These are phyloP conservation scores for Esox lucius DNA, from an alignment of 2,797 vertebrate species.

Conservation along the genomic window DNA sequence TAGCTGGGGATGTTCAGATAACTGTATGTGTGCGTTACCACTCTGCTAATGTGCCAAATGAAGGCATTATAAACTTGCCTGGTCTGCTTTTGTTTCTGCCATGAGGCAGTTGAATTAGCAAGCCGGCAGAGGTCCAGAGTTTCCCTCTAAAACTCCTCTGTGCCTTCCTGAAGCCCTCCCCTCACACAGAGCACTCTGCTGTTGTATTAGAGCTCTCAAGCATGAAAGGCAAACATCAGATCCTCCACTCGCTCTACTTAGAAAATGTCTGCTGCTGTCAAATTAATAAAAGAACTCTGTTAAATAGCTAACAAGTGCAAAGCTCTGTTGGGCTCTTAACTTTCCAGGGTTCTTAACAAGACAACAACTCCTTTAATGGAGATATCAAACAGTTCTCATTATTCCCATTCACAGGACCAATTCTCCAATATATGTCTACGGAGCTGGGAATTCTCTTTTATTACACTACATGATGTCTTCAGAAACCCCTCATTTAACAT, in stretches of 20 bases:
- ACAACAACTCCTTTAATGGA: no score
- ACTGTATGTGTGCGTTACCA: not conserved
- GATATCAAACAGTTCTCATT: no score
- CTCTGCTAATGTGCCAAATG: not conserved
- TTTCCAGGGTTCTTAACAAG: no score
- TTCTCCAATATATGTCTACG: no score
- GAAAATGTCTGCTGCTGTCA: constrained; percentile 48
- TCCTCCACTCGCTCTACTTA: constrained; percentile 56
- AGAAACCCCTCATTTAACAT: no score
- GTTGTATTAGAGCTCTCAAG: constrained; percentile 51
- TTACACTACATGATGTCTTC: no score
- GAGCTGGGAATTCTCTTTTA: no score
- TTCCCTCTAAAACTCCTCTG: constrained; percentile 35
- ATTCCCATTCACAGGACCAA: no score
- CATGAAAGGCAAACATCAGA: constrained; percentile 49
- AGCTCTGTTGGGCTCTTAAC: constrained; percentile 9
- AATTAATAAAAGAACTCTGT: constrained; percentile 39
- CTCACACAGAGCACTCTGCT: constrained; percentile 34
- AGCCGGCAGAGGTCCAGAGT: constrained; percentile 1
- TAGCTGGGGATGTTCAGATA: not conserved
- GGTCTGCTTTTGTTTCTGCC: not conserved
- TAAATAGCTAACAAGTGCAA: constrained; percentile 18
- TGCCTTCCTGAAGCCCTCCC: constrained; percentile 43
- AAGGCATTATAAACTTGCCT: not conserved
- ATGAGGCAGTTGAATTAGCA: not conserved